A percentile compares a stretch with the other conserved stretches of the same genome.
Conservation (phyloP, 2,888 invertebrate genomes). For the Lithophane leautieri region DNA sequence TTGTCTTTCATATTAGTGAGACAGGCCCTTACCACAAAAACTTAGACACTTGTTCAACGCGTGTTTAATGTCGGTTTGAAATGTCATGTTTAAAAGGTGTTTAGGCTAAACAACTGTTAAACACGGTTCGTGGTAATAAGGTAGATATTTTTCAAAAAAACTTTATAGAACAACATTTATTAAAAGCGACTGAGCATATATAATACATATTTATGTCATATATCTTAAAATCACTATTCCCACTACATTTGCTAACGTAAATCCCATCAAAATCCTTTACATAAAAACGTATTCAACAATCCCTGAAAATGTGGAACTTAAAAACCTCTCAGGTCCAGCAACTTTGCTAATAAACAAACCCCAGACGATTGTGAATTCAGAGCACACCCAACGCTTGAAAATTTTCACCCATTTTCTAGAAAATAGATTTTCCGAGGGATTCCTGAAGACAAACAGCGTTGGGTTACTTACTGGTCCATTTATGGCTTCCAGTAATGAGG, state of each 20-base stretch:
- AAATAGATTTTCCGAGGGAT: slow-evolving; percentile 77
- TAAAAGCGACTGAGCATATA: too few species aligned
- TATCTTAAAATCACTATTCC: slow-evolving; percentile 3
- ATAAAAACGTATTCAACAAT: slow-evolving; percentile 45
- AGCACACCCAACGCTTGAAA: slow-evolving; percentile 74
- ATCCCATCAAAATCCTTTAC: slow-evolving; percentile 18
- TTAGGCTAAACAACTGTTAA: too few species aligned
- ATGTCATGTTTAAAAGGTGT: too few species aligned
- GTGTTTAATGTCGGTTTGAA: too few species aligned
- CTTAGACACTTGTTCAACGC: too few species aligned
- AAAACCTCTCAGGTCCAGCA: slow-evolving; percentile 60
- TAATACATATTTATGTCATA: too few species aligned
- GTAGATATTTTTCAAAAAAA: too few species aligned
- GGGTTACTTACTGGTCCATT: slow-evolving; percentile 49
- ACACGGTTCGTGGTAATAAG: too few species aligned
- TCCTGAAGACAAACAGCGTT: slow-evolving; percentile 71
- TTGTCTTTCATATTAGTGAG: background rate
- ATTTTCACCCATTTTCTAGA: slow-evolving; percentile 80
- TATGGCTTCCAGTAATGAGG: slow-evolving; percentile 23
- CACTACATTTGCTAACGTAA: slow-evolving; percentile 1
- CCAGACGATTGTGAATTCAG: slow-evolving; percentile 77
- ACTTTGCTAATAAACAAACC: slow-evolving; percentile 72
- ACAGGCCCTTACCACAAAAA: background rate
- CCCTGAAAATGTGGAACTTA: slow-evolving; percentile 55
- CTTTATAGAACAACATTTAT: too few species aligned